Evolutionary conservation across 2,888 invertebrate species (phyloP).

Genomic region (Drosophila ochracea): DNA sequence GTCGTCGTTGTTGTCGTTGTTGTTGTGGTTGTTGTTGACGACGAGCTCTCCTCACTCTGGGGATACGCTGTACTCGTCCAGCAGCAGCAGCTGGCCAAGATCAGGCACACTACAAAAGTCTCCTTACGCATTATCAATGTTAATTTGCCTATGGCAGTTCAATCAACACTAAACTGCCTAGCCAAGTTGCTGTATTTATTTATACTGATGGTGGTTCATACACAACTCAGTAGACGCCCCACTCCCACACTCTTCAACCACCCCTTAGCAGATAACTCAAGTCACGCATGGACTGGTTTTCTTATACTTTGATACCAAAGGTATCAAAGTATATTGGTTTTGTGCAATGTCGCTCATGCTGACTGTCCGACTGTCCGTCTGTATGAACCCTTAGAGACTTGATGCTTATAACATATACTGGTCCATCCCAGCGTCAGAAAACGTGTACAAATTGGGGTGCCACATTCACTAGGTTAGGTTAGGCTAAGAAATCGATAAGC

Average conservation of each 20-base stretch:
- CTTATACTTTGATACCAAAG: not conserved
- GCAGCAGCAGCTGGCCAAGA: conserved; percentile 42
- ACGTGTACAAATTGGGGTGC: too few relatives aligned
- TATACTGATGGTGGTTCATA: conserved; percentile 29
- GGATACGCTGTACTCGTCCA: conserved; percentile 35
- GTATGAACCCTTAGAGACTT: too few relatives aligned
- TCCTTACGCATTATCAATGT: conserved; percentile 42
- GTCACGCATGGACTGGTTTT: conserved; percentile 41
- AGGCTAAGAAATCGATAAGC: too few relatives aligned
- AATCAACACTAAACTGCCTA: conserved; percentile 37
- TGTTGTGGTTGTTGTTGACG: conserved; percentile 7
- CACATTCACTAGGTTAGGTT: too few relatives aligned
- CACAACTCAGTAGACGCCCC: not conserved
- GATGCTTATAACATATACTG: too few relatives aligned
- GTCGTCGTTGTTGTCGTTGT: conserved; percentile 12
- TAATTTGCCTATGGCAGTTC: conserved; percentile 40
- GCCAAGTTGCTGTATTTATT: conserved; percentile 39
- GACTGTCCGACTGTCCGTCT: too few relatives aligned
- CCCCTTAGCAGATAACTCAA: not conserved
- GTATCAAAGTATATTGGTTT: too few relatives aligned
- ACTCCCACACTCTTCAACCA: not conserved
- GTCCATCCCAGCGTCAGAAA: too few relatives aligned
- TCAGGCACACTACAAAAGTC: conserved; percentile 31
- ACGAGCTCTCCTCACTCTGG: conserved; percentile 12
- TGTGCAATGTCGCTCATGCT: too few relatives aligned